phyloP scores from a whole-genome alignment of 2,888 invertebrate species.

The Philereme vetulata region DNA sequence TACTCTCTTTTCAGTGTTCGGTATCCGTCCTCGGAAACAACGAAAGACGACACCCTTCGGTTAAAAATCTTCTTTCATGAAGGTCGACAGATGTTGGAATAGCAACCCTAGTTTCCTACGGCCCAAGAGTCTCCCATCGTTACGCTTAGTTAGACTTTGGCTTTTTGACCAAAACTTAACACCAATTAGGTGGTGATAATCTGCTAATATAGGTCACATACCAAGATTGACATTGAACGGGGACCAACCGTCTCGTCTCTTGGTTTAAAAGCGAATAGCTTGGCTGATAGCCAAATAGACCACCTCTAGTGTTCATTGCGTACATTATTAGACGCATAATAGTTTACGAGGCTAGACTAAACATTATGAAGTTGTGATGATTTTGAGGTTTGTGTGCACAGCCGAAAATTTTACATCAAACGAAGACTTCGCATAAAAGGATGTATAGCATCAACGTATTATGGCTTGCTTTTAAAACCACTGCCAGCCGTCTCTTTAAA shows the following conservation, averaged over 20 bases:
- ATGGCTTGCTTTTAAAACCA: no score
- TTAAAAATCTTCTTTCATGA: no score
- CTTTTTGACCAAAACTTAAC: constrained; percentile 17
- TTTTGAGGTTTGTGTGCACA: not conserved
- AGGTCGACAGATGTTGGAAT: no score
- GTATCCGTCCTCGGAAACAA: no score
- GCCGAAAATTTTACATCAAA: not conserved
- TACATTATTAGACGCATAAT: constrained; percentile 19
- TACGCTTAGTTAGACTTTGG: not conserved
- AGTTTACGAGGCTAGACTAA: constrained; percentile 34
- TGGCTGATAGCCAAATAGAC: constrained; percentile 67
- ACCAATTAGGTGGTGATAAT: constrained; percentile 31
- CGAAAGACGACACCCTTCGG: no score
- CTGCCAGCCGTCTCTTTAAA: not conserved
- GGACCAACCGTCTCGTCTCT: constrained; percentile 51
- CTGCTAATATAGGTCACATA: constrained; percentile 53
- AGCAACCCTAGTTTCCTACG: no score
- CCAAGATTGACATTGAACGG: constrained; percentile 72
- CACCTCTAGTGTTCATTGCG: constrained; percentile 42
- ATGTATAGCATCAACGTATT: no score
- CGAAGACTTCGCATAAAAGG: no score
- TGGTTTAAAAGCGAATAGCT: constrained; percentile 52
- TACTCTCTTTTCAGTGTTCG: no score
- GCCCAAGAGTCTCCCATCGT: not conserved
- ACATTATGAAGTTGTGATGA: constrained; percentile 22